phyloP scores from a whole-genome alignment of 2,888 invertebrate genomes.

The Epinotia demarniana region DNA sequence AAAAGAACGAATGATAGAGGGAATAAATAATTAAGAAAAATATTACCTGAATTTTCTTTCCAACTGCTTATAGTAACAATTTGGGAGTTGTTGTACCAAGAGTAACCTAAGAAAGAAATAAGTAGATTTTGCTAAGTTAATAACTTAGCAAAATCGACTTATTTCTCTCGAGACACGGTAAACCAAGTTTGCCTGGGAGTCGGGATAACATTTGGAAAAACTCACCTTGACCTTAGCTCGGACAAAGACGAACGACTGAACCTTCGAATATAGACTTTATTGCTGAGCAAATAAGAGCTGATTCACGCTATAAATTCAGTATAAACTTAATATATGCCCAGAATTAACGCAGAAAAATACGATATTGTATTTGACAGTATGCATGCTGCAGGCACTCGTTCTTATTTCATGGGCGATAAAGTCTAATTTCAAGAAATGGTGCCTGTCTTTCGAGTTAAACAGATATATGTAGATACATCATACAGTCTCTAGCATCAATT shows the following conservation, averaged over 20 bases:
- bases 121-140: too few species aligned
- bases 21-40: constrained; percentile 78
- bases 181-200: constrained; percentile 8
- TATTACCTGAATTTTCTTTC: constrained; percentile 44
- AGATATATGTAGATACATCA: too few species aligned
- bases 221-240: constrained; percentile 8
- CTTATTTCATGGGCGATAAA: neutral
- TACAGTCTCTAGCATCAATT: too few species aligned
- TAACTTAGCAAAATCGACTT: neutral
- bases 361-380: neutral
- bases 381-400: neutral
- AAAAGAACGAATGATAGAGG: constrained; percentile 82
- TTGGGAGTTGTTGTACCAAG: neutral
- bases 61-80: neutral
- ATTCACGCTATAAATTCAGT: neutral
- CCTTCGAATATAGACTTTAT: neutral
- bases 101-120: neutral
- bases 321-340: too few species aligned
- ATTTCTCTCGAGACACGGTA: neutral
- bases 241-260: constrained; percentile 6
- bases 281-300: neutral
- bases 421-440: neutral
- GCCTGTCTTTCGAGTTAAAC: neutral
- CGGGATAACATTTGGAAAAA: neutral
- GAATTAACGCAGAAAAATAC: neutral